Evolutionary conservation across 1,140 invertebrate genomes (phyloP), one percentile per base, ranked within the genome.

Genomic region (Phortica variegata): DNA sequence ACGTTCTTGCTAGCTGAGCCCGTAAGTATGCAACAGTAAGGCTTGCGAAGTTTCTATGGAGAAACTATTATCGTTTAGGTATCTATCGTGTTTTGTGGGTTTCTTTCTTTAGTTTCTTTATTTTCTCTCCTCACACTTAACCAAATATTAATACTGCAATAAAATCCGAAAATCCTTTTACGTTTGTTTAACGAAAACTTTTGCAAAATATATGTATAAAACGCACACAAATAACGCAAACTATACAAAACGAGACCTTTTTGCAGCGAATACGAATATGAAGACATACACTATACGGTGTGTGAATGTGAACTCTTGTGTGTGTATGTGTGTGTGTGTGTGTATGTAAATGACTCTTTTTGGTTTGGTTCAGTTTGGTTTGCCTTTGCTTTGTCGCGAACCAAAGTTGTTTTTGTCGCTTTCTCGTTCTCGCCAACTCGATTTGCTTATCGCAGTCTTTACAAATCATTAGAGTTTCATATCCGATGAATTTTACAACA

Each of bases 401-500:
- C n/a, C n/a, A n/a, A n/a, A n/a, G n/a, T 42, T 21, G 23, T 39
- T 33, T 19, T 15, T 39, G 1, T 44, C 37, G 40, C 15, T 34
- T 13, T 49, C 10, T 15, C 45, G 49, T 52, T 56, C 26, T 37
- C 26, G 15, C 32, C 21, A 13, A 21, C 36, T 33, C 47, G 29
- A 46, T 42, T 10, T 58, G 60, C 63, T 68, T 68, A 68, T 68
- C 63, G 54, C 43, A 45, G 60, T 58, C 63, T 68, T 68, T 68
- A 68, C 63, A 68, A 68, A 68, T 68, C 63, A 68, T 68, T 68
- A 68, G 63, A 68, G 63, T 68, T 68, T 68, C 63, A 68, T 63
- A 68, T 68, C 63, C 63, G 63, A 68, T 68, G 63, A 68, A 68
- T 68, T 68, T 68, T 63, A 68, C 63, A 68, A 60, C 63, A 63